These are phyloP conservation scores for Mythimna impura DNA, from an alignment of 2,888 invertebrate genomes.

Conservation along the genomic window DNA sequence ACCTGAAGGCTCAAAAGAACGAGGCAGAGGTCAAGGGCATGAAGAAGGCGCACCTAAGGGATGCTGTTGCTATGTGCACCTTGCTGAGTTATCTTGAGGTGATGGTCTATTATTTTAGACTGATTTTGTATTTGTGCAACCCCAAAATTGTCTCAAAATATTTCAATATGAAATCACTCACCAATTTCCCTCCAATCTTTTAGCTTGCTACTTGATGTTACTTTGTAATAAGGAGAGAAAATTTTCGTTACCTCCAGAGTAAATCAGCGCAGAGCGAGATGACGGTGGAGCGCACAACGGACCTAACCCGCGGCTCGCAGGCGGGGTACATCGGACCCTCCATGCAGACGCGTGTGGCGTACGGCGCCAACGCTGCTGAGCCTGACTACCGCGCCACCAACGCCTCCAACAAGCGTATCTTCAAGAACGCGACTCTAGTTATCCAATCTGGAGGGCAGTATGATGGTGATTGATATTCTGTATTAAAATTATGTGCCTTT, in stretches of 20 bases:
- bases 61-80: constrained; percentile 97
- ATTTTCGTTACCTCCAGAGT: constrained; percentile 66
- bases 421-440: constrained; percentile 94
- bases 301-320: constrained; percentile 94
- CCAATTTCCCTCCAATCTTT: background rate
- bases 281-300: constrained; percentile 92
- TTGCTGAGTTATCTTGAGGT: constrained; percentile 91
- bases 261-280: constrained; percentile 92
- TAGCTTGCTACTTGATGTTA: background rate
- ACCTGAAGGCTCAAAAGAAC: constrained; percentile 97
- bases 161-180: background rate
- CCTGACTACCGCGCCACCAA: constrained; percentile 95
- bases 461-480: constrained; percentile 87
- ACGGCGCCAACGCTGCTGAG: constrained; percentile 96
- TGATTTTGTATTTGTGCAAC: background rate
- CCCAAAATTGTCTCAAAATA: too few relatives aligned
- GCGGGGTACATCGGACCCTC: constrained; percentile 93
- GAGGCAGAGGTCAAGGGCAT: constrained; percentile 94
- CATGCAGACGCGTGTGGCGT: constrained; percentile 96
- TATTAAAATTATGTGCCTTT: background rate
- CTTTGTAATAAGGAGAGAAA: background rate
- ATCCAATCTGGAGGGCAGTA: constrained; percentile 99
- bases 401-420: constrained; percentile 92
- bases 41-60: constrained; percentile 95
- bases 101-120: background rate